phyloP scores from a whole-genome alignment of 2,113 vertebrate species.

The Felis catus region F.catus_Fca126_mat1.0 CM031412.1:8801001-8801500 shows the following conservation, averaged over 20 bases:
- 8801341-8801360: no score
- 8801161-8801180: background rate
- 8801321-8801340: background rate
- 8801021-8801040: background rate
- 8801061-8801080: no score
- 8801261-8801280: background rate
- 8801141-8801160: background rate
- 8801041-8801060: rapidly evolving
- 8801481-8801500: no score
- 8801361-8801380: background rate
- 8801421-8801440: no score
- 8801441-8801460: no score
- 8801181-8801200: background rate
- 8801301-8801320: background rate
- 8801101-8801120: rapidly evolving
- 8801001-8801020: background rate
- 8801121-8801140: background rate
- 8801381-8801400: background rate
- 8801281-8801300: rapidly evolving
- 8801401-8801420: no score
- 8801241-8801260: no score
- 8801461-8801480: no score
- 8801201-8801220: background rate
- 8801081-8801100: rapidly evolving
- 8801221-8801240: background rate